phyloP scores from a whole-genome alignment of 2,113 vertebrate genomes.

The Hyperoodon ampullatus region DNA sequence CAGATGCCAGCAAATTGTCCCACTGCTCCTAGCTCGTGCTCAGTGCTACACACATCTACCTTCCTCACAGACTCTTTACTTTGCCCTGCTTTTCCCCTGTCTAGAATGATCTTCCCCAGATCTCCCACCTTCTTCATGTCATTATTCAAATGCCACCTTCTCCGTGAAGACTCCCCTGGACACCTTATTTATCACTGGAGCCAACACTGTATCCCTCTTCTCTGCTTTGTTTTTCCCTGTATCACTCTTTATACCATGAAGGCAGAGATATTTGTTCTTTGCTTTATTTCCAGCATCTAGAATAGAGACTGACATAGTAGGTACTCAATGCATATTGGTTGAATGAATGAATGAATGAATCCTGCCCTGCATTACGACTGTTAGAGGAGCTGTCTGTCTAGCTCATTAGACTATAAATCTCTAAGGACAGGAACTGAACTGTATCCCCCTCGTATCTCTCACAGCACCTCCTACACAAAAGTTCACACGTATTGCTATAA shows the following conservation, averaged over 20 bases:
- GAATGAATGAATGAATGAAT: neutral
- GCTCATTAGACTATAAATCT: neutral
- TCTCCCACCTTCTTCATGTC: neutral
- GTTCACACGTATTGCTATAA: neutral
- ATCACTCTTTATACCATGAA: neutral
- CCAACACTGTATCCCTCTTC: neutral
- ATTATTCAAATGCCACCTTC: neutral
- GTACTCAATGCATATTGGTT: neutral
- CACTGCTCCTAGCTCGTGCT: rapidly evolving
- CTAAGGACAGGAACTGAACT: neutral
- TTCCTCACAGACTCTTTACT: neutral
- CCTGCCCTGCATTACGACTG: neutral
- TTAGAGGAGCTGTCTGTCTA: neutral
- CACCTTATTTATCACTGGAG: neutral
- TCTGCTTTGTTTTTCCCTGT: neutral
- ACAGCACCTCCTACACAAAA: neutral
- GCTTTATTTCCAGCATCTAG: neutral
- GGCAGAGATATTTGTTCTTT: neutral
- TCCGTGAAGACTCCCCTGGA: neutral
- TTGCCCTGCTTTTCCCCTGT: neutral
- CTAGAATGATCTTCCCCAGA: neutral
- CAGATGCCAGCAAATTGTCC: neutral
- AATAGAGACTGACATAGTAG: neutral
- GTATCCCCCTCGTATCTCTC: neutral
- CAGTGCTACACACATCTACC: rapidly evolving